Evolutionary conservation across 2,888 invertebrate species (phyloP).

Genomic region (Tuta absoluta): DNA sequence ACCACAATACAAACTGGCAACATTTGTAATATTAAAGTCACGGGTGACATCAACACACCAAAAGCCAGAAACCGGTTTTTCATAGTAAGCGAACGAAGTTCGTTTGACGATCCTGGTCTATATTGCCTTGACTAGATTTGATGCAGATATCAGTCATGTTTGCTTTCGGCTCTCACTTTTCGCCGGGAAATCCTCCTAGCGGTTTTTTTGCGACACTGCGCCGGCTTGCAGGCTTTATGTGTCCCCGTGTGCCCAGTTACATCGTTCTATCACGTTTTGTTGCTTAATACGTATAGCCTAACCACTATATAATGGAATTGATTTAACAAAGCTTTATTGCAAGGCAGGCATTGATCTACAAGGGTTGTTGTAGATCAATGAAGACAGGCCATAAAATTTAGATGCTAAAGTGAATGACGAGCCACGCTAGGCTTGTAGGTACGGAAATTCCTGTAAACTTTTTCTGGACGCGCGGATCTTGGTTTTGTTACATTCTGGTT

Average conservation of each 20-base stretch:
- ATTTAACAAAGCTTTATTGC: neutral
- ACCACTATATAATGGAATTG: neutral
- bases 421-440: neutral
- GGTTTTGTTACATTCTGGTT: no score
- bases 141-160: neutral
- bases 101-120: no score
- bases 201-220: slow-evolving; percentile 41
- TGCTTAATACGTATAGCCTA: neutral
- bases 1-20: no score
- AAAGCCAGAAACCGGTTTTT: no score
- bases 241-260: neutral
- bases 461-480: no score
- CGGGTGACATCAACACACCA: no score
- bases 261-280: neutral
- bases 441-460: neutral
- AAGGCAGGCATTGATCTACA: no score
- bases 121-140: no score
- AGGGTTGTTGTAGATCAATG: no score
- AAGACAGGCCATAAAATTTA: no score
- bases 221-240: neutral
- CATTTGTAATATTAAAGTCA: no score
- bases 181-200: slow-evolving; percentile 47
- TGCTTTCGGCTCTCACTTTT: slow-evolving; percentile 22
- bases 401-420: neutral
- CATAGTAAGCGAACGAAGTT: no score